phyloP scores from a whole-genome alignment of 2,113 vertebrate genomes.

The Lycocorax pyrrhopterus region DNA sequence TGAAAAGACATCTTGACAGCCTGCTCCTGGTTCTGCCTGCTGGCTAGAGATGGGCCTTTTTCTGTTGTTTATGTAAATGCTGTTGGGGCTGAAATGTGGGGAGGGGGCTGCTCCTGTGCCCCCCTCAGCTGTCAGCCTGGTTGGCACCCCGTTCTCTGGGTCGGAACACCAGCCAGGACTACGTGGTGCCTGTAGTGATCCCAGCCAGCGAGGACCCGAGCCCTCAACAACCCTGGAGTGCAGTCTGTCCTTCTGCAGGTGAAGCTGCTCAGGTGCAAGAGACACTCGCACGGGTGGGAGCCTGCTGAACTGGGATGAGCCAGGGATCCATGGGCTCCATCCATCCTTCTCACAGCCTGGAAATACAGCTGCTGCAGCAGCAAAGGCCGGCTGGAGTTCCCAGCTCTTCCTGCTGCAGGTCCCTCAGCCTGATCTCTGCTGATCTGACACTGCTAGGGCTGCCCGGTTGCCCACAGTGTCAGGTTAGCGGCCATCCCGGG shows the following conservation, averaged over 20 bases:
- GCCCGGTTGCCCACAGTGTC: too few relatives aligned
- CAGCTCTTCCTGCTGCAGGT: neutral
- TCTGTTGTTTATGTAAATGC: neutral
- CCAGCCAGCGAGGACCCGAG: neutral
- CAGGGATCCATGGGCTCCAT: neutral
- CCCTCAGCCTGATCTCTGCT: neutral
- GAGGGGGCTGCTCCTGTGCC: neutral
- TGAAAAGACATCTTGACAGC: neutral
- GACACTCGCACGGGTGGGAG: neutral
- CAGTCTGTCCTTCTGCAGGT: neutral
- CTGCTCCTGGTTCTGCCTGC: neutral
- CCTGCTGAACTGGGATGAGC: neutral
- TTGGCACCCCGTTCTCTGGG: neutral
- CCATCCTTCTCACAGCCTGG: neutral
- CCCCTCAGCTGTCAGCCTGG: neutral
- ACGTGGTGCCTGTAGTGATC: neutral
- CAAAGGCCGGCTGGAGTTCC: neutral
- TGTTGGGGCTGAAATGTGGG: neutral
- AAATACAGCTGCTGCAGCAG: neutral
- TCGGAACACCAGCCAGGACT: neutral
- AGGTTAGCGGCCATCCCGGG: too few relatives aligned
- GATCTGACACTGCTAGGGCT: neutral
- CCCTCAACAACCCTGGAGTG: too few relatives aligned
- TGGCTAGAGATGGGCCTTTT: neutral
- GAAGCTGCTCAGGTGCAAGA: neutral